Evolutionary conservation across 2,888 invertebrate genomes (phyloP).

Genomic region (Diaprepes abbreviatus): DNA sequence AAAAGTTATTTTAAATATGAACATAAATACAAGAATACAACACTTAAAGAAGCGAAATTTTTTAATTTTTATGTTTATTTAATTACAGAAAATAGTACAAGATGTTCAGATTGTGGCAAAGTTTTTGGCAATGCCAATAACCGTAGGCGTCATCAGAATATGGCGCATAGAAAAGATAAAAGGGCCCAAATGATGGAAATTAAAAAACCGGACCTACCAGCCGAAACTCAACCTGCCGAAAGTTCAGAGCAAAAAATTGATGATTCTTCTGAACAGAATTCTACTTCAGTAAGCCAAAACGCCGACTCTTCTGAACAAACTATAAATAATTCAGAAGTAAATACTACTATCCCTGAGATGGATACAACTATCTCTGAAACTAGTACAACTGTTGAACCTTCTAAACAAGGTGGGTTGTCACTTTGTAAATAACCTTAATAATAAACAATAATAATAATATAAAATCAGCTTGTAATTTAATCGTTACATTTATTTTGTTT

Average conservation of each 20-base stretch:
- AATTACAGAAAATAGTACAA: not conserved
- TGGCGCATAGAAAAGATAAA: slow-evolving; percentile 50
- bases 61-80: not conserved
- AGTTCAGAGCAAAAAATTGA: not conserved
- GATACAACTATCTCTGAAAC: not conserved
- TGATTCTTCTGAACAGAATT: not conserved
- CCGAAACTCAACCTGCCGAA: not conserved
- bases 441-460: no score
- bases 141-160: slow-evolving; percentile 61
- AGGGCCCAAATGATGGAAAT: slow-evolving; percentile 42
- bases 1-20: not conserved
- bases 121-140: slow-evolving; percentile 60
- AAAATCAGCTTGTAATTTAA: no score
- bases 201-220: slow-evolving; percentile 9
- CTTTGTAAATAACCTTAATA: not conserved
- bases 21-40: not conserved
- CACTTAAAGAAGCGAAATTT: not conserved
- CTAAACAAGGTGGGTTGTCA: not conserved
- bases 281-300: not conserved
- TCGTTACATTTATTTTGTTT: slow-evolving; percentile 3
- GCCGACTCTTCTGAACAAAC: not conserved
- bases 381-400: not conserved
- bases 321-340: not conserved
- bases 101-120: slow-evolving; percentile 60
- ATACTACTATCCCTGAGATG: not conserved